Base-by-base conservation (phyloP, 2,888 invertebrate species). In the Tiliacea citrago region DNA sequence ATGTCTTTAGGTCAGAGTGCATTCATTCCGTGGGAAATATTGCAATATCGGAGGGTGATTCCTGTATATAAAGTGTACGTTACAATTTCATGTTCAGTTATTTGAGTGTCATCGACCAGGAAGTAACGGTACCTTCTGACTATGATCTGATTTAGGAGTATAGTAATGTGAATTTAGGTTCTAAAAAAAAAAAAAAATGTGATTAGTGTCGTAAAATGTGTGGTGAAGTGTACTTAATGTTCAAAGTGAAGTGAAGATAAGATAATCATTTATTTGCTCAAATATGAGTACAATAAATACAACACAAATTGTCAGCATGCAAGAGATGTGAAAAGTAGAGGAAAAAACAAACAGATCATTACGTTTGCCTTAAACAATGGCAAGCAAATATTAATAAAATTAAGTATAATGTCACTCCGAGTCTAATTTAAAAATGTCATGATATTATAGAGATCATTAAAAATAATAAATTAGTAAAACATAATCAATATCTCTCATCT, bases 1-100 rank as follows among this genome's bases (percentile, higher is more conserved):
- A 95, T 94, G 87, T 84, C 84, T 77, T 86, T 86, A 91, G 95
- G 94, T 95, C 94, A 95, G 90, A 94, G 93, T 92, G 91, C 91
- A 93, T 89, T 88, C 71, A 83, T 81, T 82, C 88, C 93, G 92
- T 95, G 94, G 91, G 94, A 95, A 94, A 88, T 81, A 85, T 90
- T 89, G 88, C 86, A 85, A 86, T 90, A 88, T 85, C 79, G 84
- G 86, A 92, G 95, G 96, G 95, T 93, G 94, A 92, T 92, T 87
- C 84, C 87, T 87, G 90, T 96, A 95, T 95, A 96, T 89, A 95
- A 91, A 93, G 93, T 91, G 89, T 86, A 88, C 86, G 78, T 85
- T 90, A 90, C 89, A 87, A 84, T 91, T 91, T 82, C 65, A 82
- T 81, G 92, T 92, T 95, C 92, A 96, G 95, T 95, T 94, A 93